Base-by-base conservation (phyloP, 92 coral and sea anemone genomes). In the Parazoanthus darwini region DNA sequence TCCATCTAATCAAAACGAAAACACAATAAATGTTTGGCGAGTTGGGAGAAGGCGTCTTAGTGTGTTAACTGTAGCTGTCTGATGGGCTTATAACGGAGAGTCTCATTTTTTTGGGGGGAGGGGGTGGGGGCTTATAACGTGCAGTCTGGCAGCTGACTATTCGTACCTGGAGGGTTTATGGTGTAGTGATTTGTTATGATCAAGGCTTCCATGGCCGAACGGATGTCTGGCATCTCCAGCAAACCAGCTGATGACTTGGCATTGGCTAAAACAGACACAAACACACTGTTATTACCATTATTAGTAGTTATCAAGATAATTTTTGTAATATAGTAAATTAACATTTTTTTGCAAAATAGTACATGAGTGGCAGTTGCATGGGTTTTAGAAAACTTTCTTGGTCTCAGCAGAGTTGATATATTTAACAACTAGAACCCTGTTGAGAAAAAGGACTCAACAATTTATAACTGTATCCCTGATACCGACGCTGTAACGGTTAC, bases 241-340 rank as follows among this genome's bases (percentile, higher is more conserved):
- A 97, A 92, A 22, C 99, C 99, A 25, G 98, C 98, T 42, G 99
- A 97, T 0, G 99, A 97, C 89, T 97, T 97, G 18, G 99, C 98
- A 51, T 96, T 97, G 70, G 98, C 99, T 97, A 82, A 77, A 91
- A 85, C 68, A 36, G 77, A 80, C 25, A 75, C 35, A 46, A 22
- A 68, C 26, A n/a, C 65, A 13, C n/a, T 39, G 33, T 73, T 51
- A 39, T 39, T 39, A 39, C 42, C 4, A 39, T 39, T 39, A 4
- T 39, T 39, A 39, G 42, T 39, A 39, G 3, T 39, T 39, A 39
- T 39, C 42, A 39, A 39, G 42, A 39, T 39, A 39, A 39, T 2
- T 39, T 39, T 39, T 39, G 42, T 39, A 39, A 39, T 39, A 39
- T 0, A 39, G 42, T 39, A 39, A 39, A 39, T 39, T 29, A 29